Evolutionary conservation across 2,888 invertebrate species (phyloP).

Genomic region (Perizoma affinitatum): DNA sequence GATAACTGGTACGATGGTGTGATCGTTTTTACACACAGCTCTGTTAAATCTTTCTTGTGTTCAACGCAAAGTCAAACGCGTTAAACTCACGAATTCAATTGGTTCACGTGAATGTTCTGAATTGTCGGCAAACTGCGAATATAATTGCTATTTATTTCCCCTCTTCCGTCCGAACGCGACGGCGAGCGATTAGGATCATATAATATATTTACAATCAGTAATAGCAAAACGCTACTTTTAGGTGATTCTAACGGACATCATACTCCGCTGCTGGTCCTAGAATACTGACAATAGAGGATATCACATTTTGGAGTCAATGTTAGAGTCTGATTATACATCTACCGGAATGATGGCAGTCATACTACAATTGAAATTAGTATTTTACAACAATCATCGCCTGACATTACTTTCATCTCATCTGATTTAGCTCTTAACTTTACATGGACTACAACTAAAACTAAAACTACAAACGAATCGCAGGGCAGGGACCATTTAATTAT

Average conservation of each 20-base stretch:
- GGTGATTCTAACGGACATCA: conserved; percentile 38
- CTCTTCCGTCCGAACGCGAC: conserved; percentile 16
- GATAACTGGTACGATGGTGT: conserved; percentile 3
- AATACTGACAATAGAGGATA: conserved; percentile 32
- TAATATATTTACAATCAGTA: conserved; percentile 23
- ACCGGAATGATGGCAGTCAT: conserved; percentile 30
- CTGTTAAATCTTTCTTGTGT: conserved; percentile 8
- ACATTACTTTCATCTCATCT: neutral
- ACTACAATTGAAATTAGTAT: conserved; percentile 29
- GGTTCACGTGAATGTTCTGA: conserved; percentile 14
- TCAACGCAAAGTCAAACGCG: neutral
- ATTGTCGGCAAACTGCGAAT: conserved; percentile 15
- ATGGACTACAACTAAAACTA: too few relatives aligned
- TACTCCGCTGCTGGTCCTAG: conserved; percentile 32
- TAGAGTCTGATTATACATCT: conserved; percentile 25
- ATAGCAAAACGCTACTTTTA: neutral
- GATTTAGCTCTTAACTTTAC: conserved; percentile 1
- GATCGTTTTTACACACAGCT: conserved; percentile 23
- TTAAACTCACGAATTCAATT: conserved; percentile 32
- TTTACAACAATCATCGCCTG: conserved; percentile 1
- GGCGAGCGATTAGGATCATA: conserved; percentile 32
- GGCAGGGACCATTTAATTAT: conserved; percentile 17
- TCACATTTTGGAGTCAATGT: conserved; percentile 28
- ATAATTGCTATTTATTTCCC: conserved; percentile 35
- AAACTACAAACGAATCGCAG: conserved; percentile 1